Evolutionary conservation across 1,140 invertebrate species (phyloP), one percentile per base, ranked within the genome.

Genomic region (Drosophila nikananu): DNA sequence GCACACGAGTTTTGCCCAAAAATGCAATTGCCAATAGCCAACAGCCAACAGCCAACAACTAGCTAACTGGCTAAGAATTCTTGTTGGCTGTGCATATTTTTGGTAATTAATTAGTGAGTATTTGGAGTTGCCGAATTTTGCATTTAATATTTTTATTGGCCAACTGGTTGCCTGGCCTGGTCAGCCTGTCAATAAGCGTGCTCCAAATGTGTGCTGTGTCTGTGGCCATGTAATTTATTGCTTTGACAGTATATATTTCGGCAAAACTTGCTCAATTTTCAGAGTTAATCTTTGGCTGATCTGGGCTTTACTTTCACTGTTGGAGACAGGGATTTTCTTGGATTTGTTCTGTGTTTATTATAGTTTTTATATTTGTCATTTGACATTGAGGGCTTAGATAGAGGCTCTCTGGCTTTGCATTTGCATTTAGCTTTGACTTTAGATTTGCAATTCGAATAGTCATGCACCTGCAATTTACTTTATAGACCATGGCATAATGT

Each of bases 381-480:
- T 80, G 66, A 62, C 84, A 83, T 80, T 74, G 77, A 67, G 60
- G 44, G 74, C 63, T 7, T 30, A 51, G 76, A 87, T 87, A 55
- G 41, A n/a, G n/a, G n/a, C n/a, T n/a, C 48, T 51, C n/a, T 51
- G 10, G 12, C 27, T 52, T 21, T 32, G 27, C 49, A n/a, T 51
- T 51, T 52, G 49, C 49, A 52, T 52, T 65, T 30, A 62, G 70
- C 67, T 54, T 41, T 42, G 37, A 41, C 54, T 72, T 70, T 44
- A 27, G 8, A 21, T 65, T 61, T 30, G 79, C 82, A 84, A 73
- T 91, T 84, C 89, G 77, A 90, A 83, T 87, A 92, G 87, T 92
- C 91, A 92, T 92, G 91, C 91, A 92, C 91, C 91, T 92, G 91
- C 91, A 92, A 92, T 92, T 92, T 92, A 91, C 91, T 87, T 91